Evolutionary conservation across 2,888 invertebrate species (phyloP), one percentile per base, ranked within the genome.

Genomic region (Tillus elongatus): DNA sequence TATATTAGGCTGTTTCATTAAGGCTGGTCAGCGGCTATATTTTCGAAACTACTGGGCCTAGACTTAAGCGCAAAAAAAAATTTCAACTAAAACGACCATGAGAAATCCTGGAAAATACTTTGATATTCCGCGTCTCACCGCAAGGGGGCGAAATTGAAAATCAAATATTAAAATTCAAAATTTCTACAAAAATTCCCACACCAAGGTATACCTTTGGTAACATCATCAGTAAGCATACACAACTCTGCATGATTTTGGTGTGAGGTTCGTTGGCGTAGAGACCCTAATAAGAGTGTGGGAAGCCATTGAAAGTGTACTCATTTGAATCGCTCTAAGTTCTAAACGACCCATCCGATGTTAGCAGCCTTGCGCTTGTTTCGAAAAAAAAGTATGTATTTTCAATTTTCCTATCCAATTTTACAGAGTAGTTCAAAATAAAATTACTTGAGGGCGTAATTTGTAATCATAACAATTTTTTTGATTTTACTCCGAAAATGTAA

Each of bases 91-190:
- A 29, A 10, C 10, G 29, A 4, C 29, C 29, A 29, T 29, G 29
- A 29, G 29, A 29, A 29, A 29, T 29, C n/a, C 29, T 29, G 29
- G 11, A 29, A 29, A 29, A 8, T n/a, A 29, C 10, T 29, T 29
- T 29, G 4, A 29, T 8, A 10, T 11, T 29, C 11, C 29, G 29
- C 29, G 10, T 29, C 10, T 29, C 10, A 11, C 29, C 29, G 29
- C 29, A 29, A 29, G 29, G 29, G 29, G 29, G n/a, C 29, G 29
- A 4, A 29, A 11, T 11, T 29, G 29, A n/a, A 29, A 29, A 29
- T 19, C 6, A 29, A 29, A 29, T 8, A 29, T 29, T 29, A 29
- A 29, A 29, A 29, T n/a, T 29, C 9, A 8, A 8, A 29, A 29
- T 29, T 29, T 29, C 6, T 29, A 4, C 29, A 11, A 29, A 29